Evolutionary conservation across 1,140 invertebrate species (phyloP).

Genomic region (Atta cephalotes): DNA sequence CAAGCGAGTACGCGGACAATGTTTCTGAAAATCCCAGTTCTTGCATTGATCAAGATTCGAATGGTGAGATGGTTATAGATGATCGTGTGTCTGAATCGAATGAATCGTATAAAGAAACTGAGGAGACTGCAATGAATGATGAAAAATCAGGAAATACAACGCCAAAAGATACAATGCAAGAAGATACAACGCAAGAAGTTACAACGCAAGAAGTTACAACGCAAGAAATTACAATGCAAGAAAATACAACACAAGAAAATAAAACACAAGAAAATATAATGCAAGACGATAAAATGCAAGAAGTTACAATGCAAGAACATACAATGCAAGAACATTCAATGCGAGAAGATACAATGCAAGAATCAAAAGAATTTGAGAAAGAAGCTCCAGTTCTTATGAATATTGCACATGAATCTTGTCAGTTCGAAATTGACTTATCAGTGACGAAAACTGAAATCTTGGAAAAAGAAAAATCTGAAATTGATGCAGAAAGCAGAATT

Average conservation of each 20-base stretch:
- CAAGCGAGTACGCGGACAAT: constrained; percentile 53
- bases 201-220: too few relatives aligned
- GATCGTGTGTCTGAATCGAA: constrained; percentile 72
- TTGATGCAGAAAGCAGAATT: constrained; percentile 1
- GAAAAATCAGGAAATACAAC: not conserved
- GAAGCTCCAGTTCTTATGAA: not conserved
- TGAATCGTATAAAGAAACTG: constrained; percentile 60
- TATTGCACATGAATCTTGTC: constrained; percentile 4
- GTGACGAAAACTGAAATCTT: not conserved
- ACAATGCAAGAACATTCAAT: too few relatives aligned
- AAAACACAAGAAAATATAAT: not conserved
- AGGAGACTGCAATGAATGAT: constrained; percentile 36
- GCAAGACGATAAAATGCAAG: not conserved
- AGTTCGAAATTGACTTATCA: not conserved
- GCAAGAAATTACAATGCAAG: not conserved
- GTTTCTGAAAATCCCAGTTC: constrained; percentile 73
- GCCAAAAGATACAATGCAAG: not conserved
- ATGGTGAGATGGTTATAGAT: constrained; percentile 74
- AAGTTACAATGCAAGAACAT: not conserved
- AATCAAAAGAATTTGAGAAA: constrained; percentile 25
- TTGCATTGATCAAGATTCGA: constrained; percentile 76
- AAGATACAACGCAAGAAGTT: too few relatives aligned
- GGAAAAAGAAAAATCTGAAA: constrained; percentile 9
- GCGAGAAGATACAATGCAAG: not conserved
- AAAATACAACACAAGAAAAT: too few relatives aligned